phyloP scores from a whole-genome alignment of 35 echinoderm and acorn worm species.

The Apostichopus parvimensis region DNA sequence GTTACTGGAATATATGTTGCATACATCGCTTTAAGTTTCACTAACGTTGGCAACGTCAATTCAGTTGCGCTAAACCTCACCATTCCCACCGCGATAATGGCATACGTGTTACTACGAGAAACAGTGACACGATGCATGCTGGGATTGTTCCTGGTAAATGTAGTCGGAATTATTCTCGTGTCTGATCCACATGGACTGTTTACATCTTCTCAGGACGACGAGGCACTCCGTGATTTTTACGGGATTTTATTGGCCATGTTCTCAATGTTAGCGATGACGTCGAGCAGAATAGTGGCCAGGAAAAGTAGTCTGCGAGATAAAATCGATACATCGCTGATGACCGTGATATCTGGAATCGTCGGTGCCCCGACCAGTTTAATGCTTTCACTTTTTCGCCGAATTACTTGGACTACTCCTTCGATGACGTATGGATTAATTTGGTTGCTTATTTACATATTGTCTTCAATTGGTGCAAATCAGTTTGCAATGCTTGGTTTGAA shows the following conservation, averaged over 20 bases:
- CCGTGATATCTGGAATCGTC: conserved; percentile 3
- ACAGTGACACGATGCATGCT: background rate
- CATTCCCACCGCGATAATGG: conserved; percentile 9
- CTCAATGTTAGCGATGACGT: background rate
- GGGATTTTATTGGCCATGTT: background rate
- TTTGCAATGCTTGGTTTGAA: conserved; percentile 7
- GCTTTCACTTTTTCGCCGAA: background rate
- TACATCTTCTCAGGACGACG: too few species aligned
- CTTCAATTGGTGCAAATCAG: conserved; percentile 17
- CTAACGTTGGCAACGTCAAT: conserved; percentile 29
- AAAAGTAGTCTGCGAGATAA: background rate
- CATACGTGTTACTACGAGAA: background rate
- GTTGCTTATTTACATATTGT: conserved; percentile 4
- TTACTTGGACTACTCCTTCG: background rate
- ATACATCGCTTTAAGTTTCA: conserved; percentile 19
- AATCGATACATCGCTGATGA: conserved; percentile 30
- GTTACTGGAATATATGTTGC: background rate
- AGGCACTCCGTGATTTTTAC: background rate
- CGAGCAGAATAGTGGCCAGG: conserved; percentile 8
- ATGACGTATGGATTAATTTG: background rate
- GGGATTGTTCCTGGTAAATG: background rate
- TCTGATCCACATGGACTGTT: background rate
- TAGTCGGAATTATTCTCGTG: conserved; percentile 5
- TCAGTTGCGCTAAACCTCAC: background rate
- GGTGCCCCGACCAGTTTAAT: background rate